Evolutionary conservation across 2,797 vertebrate species (phyloP), one percentile per base, ranked within the genome.

Genomic region (Poliocrania exsul): DNA sequence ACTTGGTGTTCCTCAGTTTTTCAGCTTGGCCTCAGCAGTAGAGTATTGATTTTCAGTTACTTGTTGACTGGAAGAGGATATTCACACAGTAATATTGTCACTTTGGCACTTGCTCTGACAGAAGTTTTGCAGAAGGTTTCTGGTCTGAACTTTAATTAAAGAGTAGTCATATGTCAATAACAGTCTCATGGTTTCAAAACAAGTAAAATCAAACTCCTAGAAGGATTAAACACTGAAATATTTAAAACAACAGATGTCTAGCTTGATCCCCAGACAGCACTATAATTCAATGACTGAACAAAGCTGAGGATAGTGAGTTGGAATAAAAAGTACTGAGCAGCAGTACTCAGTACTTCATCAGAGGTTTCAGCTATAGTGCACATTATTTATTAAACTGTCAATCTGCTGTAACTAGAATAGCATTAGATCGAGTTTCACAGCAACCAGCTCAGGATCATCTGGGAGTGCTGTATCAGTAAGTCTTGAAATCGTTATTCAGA

Each of bases 341-440:
- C 8, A 9, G 40, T 73, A 77, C 26, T 71, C 51, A 91, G 33
- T 49, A 80, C 46, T 58, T 88, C 92, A 88, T 88, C 75, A 71
- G 85, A 94, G 57, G n/a, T 82, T 93, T 93, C 94, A 92, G 46
- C 35, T 85, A 29, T 88, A 74, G 72, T 40, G 29, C 42, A 65
- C 50, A 92, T 93, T 95, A 93, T 94, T 91, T 95, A 96, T 93
- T 95, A 95, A 96, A 95, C 69, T 92, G 85, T 90, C 94, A 94
- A 53, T 86, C 94, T 94, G 72, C 56, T 1, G 0, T 81, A 89
- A 93, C 84, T 83, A 83, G 69, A 81, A 92, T 42, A 92, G 29
- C 69, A 62, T 91, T 81, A 92, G 67, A 73, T 66, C 2, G 8
- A 78, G 54, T 81, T 94, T 38, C 72, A 54, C 85, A 91, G 66